phyloP scores from a whole-genome alignment of 2,113 vertebrate genomes.

The Scalopus aquaticus region DNA sequence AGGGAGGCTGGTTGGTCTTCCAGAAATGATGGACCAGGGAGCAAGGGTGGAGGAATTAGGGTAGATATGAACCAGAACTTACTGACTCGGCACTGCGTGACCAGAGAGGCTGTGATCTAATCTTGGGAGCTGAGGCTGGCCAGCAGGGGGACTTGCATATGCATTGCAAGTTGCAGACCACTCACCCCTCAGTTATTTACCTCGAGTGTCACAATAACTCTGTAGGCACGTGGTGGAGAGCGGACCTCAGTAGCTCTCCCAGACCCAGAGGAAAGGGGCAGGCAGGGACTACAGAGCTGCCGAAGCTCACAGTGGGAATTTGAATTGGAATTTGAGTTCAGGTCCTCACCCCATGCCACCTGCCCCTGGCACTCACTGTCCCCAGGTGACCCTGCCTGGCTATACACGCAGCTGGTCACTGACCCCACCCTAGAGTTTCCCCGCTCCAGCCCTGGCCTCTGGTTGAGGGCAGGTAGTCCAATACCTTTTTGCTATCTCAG shows the following conservation, averaged over 20 bases:
- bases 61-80: not conserved
- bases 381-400: not conserved
- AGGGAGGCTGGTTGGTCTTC: not conserved
- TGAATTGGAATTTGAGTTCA: not conserved
- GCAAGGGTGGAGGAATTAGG: not conserved
- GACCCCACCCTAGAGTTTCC: too few relatives aligned
- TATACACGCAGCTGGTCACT: too few relatives aligned
- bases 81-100: not conserved
- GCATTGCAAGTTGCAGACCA: too few relatives aligned
- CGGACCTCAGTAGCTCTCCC: not conserved
- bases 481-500: not conserved
- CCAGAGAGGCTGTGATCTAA: not conserved
- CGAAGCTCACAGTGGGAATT: fast-evolving
- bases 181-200: not conserved
- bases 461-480: not conserved
- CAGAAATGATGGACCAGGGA: not conserved
- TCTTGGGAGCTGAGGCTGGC: not conserved
- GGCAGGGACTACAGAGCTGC: not conserved
- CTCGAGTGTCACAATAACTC: not conserved
- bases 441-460: not conserved
- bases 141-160: not conserved
- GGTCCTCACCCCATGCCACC: not conserved
- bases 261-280: not conserved
- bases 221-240: not conserved
- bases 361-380: fast-evolving